Conservation (phyloP, 2,888 invertebrate species). For the Asteroscopus sphinx region DNA sequence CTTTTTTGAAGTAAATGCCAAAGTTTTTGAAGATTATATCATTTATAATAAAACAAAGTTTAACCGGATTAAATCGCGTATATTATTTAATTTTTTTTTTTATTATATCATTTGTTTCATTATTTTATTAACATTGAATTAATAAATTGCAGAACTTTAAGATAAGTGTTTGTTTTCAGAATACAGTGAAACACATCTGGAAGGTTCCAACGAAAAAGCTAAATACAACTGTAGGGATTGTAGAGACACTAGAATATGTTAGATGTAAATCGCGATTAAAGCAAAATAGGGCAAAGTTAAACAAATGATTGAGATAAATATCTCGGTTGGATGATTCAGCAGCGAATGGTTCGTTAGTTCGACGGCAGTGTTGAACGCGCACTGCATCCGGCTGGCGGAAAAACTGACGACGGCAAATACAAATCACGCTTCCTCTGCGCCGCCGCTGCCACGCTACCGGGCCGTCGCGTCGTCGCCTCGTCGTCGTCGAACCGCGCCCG, state of each 20-base stretch:
- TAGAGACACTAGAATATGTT: conserved; percentile 6
- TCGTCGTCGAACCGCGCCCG: conserved; percentile 18
- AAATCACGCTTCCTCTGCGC: conserved; percentile 77
- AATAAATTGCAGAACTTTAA: no score
- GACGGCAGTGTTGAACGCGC: conserved; percentile 72
- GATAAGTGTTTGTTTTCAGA: no score
- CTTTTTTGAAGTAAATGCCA: no score
- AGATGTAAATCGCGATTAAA: conserved; percentile 47
- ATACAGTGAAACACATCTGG: no score
- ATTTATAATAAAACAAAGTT: no score
- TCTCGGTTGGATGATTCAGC: conserved; percentile 75
- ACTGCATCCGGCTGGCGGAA: conserved; percentile 76
- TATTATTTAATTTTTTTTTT: no score
- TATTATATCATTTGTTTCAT: no score
- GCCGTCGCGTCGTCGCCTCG: no score
- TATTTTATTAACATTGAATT: no score
- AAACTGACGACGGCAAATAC: conserved; percentile 83
- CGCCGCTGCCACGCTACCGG: conserved; percentile 23
- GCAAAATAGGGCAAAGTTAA: conserved; percentile 66
- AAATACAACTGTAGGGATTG: not conserved
- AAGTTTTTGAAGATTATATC: no score
- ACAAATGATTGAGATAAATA: conserved; percentile 78
- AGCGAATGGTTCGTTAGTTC: conserved; percentile 85
- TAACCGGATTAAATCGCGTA: no score
- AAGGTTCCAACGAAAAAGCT: no score